Base-by-base conservation (phyloP, 2,888 invertebrate genomes). In the Oscheius sp. region DNA sequence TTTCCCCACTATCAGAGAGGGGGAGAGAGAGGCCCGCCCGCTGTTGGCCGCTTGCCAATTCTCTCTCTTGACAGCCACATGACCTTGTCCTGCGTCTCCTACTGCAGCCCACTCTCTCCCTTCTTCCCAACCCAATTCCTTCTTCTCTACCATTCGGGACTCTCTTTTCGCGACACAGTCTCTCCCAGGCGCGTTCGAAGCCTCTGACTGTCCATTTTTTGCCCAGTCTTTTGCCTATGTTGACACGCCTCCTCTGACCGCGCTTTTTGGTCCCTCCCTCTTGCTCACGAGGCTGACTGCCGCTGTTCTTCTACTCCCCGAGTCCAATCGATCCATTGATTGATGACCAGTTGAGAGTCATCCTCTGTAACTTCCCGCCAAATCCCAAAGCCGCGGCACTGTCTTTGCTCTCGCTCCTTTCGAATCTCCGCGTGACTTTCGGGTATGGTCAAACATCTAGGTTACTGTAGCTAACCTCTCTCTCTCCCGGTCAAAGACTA, bases 171-270 rank as follows among this genome's bases (percentile, higher is more conserved):
- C 7, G 32, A 47, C 10, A 1, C 47, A 42, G 13, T 42, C 29
- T 70, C 47, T 70, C 32, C 42, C 50, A 48, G 5, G 59, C 51
- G 35, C 66, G 50, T 55, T 33, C 66, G n/a, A 42, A 66, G n/a
- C 66, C 53, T 66, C 66, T 55, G 66, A 53, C 55, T 66, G 51
- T 66, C 66, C 66, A 21, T 51, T 53, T 66, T 66, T 66, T 66
- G 66, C 66, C 53, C 50, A 32, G 50, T 66, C 50, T 66, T 66
- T 66, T 66, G 42, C 42, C 66, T 53, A 13, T 58, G 59, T 68
- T 68, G 70, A 58, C 70, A 70, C 70, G 70, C 70, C 70, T 59
- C 58, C 59, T 53, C 58, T 70, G 70, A 70, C 59, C 70, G 70
- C 70, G 70, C 70, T 70, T 70, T 70, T 70, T 70, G 70, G 70